Evolutionary conservation across 92 coral and sea anemone genomes (phyloP).

Genomic region (Hydrozoanthus gracilis): DNA sequence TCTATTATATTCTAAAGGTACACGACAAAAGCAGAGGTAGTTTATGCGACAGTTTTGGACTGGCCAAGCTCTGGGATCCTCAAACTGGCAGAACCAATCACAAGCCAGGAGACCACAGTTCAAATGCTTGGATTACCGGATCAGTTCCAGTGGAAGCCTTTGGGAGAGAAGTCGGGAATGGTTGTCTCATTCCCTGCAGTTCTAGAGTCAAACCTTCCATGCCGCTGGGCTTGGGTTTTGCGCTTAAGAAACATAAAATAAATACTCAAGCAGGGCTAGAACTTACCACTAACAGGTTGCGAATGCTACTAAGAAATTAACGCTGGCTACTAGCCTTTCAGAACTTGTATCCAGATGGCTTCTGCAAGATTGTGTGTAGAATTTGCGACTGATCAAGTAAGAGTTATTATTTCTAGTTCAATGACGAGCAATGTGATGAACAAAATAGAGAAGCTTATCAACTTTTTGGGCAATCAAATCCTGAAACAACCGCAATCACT

Average conservation of each 20-base stretch:
- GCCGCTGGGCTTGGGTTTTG: conserved; percentile 95
- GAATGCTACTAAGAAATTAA: too few relatives aligned
- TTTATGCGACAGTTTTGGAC: conserved; percentile 85
- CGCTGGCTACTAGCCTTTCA: too few relatives aligned
- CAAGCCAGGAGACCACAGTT: conserved; percentile 60
- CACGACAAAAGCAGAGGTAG: conserved; percentile 73
- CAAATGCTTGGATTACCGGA: conserved; percentile 85
- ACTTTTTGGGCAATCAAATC: too few relatives aligned
- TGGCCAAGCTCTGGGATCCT: conserved; percentile 80
- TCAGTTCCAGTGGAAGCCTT: conserved; percentile 76
- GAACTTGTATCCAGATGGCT: too few relatives aligned
- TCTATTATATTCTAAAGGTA: conserved; percentile 64
- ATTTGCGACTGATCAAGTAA: too few relatives aligned
- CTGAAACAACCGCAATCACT: too few relatives aligned
- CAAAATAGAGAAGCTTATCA: too few relatives aligned
- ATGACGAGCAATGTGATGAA: too few relatives aligned
- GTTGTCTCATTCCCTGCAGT: conserved; percentile 77
- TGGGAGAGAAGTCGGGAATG: conserved; percentile 65
- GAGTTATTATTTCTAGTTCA: too few relatives aligned
- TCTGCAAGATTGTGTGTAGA: too few relatives aligned
- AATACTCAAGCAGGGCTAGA: neutral
- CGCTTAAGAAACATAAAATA: conserved; percentile 67
- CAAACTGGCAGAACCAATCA: conserved; percentile 68
- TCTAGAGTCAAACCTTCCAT: conserved; percentile 78
- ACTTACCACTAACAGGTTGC: too few relatives aligned